Conservation (phyloP, 2,113 vertebrate genomes). For the Thunnus thynnus region DNA sequence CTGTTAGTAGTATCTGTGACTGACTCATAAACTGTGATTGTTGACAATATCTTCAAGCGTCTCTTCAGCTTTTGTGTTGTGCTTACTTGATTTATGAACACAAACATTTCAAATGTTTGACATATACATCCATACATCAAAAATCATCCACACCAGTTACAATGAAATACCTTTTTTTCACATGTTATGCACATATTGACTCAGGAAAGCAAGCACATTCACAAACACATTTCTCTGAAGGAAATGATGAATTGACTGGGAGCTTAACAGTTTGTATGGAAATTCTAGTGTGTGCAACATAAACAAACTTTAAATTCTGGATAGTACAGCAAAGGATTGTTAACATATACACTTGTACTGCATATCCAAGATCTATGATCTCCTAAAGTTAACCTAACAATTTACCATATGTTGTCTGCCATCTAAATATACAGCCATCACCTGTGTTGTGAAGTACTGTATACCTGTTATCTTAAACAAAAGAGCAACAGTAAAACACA, state of each 20-base stretch:
- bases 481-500: too few species aligned
- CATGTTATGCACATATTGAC: background rate
- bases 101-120: background rate
- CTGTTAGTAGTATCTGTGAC: constrained; percentile 43
- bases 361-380: background rate
- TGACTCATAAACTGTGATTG: constrained; percentile 73
- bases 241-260: background rate
- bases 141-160: background rate
- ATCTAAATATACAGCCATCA: too few species aligned
- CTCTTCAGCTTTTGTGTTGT: constrained; percentile 19
- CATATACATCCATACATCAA: background rate
- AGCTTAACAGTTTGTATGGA: background rate
- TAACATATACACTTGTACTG: background rate
- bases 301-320: background rate
- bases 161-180: background rate
- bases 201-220: background rate
- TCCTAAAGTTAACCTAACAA: background rate
- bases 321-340: background rate
- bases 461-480: too few species aligned
- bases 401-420: too few species aligned
- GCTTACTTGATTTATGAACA: constrained; percentile 20
- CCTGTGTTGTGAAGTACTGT: too few species aligned
- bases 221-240: background rate
- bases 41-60: constrained; percentile 54
- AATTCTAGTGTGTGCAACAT: background rate